Evolutionary conservation across 1,140 invertebrate species (phyloP), one percentile per base, ranked within the genome.

Genomic region (Trichonephila clavata): DNA sequence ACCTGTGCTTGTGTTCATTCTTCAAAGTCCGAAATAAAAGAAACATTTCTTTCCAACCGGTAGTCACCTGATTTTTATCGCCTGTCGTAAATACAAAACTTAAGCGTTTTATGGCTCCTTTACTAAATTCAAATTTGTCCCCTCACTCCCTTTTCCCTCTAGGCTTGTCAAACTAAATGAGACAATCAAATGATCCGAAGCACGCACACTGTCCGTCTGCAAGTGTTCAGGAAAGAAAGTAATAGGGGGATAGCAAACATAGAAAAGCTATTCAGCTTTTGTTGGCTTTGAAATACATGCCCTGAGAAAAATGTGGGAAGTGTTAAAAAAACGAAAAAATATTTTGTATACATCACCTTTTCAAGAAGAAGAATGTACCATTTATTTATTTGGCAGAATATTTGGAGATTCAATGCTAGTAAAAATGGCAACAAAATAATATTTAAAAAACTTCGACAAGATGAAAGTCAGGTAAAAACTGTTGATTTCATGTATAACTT

Each of bases 41-140:
- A 50, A 59, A 21, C 57, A 77, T 59, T 59, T 59, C 83, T 60
- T 59, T 59, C 83, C 57, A 84, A 59, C 83, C 50, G 83, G 43
- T 59, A 60, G 50, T 84, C 83, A 84, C 32, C 32, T 39, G 83
- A 84, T 84, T 84, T 84, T 84, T 84, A 84, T 84, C 57, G 50
- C 50, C 83, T 20, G 50, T 84, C 83, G 83, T 84, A 84, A 84
- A 84, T 59, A 84, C 24, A 59, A 84, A 84, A 57, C 57, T n/a
- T 60, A 27, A 84, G 83, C 83, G 50, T 84, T 84, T 84, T 84
- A 84, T 84, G 24, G 27, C 57, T 84, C 57, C n/a, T 84, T 57
- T 57, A 84, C 43, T 24, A 84, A 84, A 84, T 84, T 84, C 83
- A 60, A 84, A 84, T 84, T 57, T 84, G 43, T 84, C 43, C 24